These are phyloP conservation scores for Rhipidura dahli DNA, from an alignment of 2,113 vertebrate species.

Conservation along the genomic window DNA sequence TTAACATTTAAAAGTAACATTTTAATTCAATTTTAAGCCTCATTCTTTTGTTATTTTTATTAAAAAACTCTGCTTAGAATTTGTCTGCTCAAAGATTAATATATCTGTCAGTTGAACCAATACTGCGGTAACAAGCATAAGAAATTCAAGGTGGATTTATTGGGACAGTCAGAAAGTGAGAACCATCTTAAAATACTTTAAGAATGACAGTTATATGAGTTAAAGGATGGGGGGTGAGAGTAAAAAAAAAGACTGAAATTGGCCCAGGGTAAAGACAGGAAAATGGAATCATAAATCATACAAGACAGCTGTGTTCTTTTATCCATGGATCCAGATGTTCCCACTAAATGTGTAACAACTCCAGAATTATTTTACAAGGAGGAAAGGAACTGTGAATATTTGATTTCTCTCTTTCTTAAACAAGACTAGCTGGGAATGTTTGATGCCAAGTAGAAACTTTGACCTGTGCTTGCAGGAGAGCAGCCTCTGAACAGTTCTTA, in stretches of 20 bases:
- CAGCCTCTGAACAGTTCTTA: not conserved
- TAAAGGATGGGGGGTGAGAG: constrained; percentile 12
- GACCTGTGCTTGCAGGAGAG: not conserved
- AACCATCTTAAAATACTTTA: constrained; percentile 63
- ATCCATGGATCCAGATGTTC: constrained; percentile 65
- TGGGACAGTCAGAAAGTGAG: constrained; percentile 50
- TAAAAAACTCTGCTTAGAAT: constrained; percentile 41
- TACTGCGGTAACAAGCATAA: constrained; percentile 18
- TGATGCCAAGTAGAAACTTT: constrained; percentile 22
- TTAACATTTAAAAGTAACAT: not conserved
- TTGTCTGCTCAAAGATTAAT: not conserved
- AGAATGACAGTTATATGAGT: constrained; percentile 54
- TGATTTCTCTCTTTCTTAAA: constrained; percentile 9
- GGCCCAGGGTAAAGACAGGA: constrained; percentile 43
- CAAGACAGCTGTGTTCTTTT: constrained; percentile 61
- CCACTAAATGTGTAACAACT: constrained; percentile 55
- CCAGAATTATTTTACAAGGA: constrained; percentile 59
- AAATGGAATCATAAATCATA: constrained; percentile 67
- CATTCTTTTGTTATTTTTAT: not conserved
- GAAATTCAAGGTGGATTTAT: constrained; percentile 55
- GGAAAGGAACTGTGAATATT: constrained; percentile 21
- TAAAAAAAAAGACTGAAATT: constrained; percentile 8
- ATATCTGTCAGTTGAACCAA: constrained; percentile 35
- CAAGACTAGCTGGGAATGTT: constrained; percentile 20
- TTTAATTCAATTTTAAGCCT: not conserved